Percentiles rank a stretch among this genome's conserved stretches.
phyloP scores from a whole-genome alignment of 1,140 invertebrate species.

The Scylla paramamosain region DNA sequence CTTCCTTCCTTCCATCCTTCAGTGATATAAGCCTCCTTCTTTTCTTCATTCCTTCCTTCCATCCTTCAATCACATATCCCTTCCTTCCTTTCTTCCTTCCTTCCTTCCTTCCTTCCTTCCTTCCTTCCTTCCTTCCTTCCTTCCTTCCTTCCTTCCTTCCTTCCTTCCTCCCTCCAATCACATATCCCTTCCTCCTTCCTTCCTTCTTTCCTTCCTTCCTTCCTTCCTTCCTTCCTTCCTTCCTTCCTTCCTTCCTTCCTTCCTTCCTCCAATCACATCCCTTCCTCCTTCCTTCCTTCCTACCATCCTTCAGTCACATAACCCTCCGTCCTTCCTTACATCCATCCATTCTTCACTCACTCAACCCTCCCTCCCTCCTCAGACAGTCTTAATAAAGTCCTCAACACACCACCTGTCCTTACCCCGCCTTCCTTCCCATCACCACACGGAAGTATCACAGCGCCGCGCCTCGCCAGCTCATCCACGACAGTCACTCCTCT shows the following conservation, averaged over 20 bases:
- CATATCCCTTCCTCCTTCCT: background rate
- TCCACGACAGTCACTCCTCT: background rate
- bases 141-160: background rate
- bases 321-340: too few relatives aligned
- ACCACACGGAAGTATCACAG: too few relatives aligned
- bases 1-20: too few relatives aligned
- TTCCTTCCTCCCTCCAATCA: background rate
- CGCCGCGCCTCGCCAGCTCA: too few relatives aligned
- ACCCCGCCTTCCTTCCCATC: background rate
- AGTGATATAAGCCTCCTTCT: too few relatives aligned
- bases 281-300: background rate
- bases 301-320: background rate
- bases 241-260: too few relatives aligned
- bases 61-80: background rate
- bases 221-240: background rate
- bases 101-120: too few relatives aligned
- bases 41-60: background rate
- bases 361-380: too few relatives aligned
- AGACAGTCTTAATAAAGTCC: too few relatives aligned
- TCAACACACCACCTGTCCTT: background rate
- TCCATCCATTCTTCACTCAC: too few relatives aligned
- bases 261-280: too few relatives aligned
- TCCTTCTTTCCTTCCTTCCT: background rate
- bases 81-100: background rate
- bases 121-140: too few relatives aligned